Evolutionary conservation across 2,888 invertebrate species (phyloP).

Genomic region (Hydrotaea diabolus): DNA sequence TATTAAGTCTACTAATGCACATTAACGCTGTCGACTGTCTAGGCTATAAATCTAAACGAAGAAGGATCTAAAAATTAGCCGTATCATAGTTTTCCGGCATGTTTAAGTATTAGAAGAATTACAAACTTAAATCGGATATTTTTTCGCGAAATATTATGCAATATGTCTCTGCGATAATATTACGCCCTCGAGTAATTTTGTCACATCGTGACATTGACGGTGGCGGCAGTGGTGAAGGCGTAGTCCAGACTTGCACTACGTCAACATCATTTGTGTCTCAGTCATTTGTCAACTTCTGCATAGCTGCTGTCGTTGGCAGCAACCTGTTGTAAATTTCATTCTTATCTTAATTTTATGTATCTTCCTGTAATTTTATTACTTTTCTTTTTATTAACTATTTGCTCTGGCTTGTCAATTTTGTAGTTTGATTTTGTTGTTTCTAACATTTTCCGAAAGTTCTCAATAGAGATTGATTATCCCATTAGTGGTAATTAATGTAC

Average conservation of each 20-base stretch:
- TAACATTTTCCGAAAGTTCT: background rate
- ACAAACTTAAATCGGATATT: no score
- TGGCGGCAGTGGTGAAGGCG: background rate
- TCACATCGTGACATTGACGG: background rate
- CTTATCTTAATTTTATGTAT: slow-evolving; percentile 66
- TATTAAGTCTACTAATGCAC: no score
- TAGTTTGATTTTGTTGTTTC: background rate
- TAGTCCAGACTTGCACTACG: background rate
- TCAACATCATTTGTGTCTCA: background rate
- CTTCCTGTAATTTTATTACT: slow-evolving; percentile 53
- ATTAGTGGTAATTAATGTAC: slow-evolving; percentile 65
- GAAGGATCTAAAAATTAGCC: no score
- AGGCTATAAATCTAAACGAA: no score
- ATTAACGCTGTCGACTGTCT: no score
- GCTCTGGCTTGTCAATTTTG: background rate
- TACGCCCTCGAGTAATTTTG: no score
- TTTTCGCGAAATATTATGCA: no score
- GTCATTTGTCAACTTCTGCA: slow-evolving; percentile 25
- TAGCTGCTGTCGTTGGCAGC: slow-evolving; percentile 20
- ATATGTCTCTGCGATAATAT: no score
- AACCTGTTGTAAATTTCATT: slow-evolving; percentile 49
- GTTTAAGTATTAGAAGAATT: no score
- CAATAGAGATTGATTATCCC: slow-evolving; percentile 62
- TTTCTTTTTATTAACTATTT: background rate
- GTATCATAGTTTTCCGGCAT: no score